A percentile compares a stretch with the other conserved stretches of the same genome.
Evolutionary conservation across 1,140 invertebrate genomes (phyloP).

Genomic region (Mamestra configurata): DNA sequence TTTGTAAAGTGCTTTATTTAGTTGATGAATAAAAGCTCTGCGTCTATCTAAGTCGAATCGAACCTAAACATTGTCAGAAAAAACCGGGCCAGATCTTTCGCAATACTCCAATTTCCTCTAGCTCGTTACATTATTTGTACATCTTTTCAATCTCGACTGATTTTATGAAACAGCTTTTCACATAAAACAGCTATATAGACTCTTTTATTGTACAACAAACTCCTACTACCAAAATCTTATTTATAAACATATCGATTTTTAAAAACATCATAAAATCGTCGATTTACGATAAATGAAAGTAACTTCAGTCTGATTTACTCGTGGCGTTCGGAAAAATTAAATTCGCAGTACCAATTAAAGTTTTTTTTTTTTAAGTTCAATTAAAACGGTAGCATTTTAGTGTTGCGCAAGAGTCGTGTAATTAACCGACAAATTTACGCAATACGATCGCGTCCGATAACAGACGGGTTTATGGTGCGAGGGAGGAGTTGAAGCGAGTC

Average conservation of each 20-base stretch:
- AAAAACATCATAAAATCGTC: conserved; percentile 64
- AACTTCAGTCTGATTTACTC: conserved; percentile 66
- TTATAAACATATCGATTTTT: conserved; percentile 41
- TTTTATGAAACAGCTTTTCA: background rate
- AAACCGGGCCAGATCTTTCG: background rate
- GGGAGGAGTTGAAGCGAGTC: background rate
- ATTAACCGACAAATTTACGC: conserved; percentile 76
- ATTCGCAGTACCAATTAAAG: conserved; percentile 58
- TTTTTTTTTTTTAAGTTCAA: conserved; percentile 68
- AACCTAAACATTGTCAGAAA: background rate
- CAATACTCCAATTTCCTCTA: background rate
- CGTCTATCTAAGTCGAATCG: too few relatives aligned
- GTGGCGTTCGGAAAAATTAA: conserved; percentile 55
- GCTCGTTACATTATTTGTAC: background rate
- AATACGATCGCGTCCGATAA: conserved; percentile 69
- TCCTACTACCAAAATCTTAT: conserved; percentile 3
- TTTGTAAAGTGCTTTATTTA: too few relatives aligned
- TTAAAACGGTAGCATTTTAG: conserved; percentile 75
- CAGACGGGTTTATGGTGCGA: background rate
- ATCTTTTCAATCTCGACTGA: background rate
- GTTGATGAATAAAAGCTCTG: too few relatives aligned
- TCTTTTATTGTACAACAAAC: conserved; percentile 23
- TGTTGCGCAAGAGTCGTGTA: conserved; percentile 69
- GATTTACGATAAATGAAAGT: conserved; percentile 64
- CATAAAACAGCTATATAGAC: background rate